Evolutionary conservation across 1,140 invertebrate species (phyloP).

Genomic region (Scaptomyza hsui): DNA sequence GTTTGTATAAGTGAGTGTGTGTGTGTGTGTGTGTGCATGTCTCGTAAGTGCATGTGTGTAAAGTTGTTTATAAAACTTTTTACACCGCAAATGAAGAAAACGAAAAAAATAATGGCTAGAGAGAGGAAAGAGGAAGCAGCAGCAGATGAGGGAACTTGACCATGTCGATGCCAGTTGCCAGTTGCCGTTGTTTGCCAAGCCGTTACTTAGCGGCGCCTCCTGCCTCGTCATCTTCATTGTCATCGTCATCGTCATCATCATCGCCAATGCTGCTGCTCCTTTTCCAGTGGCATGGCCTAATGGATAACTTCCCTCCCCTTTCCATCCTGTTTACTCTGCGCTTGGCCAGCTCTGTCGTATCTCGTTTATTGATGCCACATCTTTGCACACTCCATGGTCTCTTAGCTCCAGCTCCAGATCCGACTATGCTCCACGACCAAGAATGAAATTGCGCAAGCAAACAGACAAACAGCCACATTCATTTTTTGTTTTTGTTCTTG

Average conservation of each 20-base stretch:
- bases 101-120: slow-evolving; percentile 38
- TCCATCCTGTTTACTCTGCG: slow-evolving; percentile 44
- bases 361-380: slow-evolving; percentile 73
- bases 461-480: slow-evolving; percentile 56
- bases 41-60: slow-evolving; percentile 40
- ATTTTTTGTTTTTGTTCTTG: slow-evolving; percentile 29
- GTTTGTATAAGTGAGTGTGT: slow-evolving; percentile 38
- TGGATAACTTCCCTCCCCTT: slow-evolving; percentile 40
- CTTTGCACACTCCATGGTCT: slow-evolving; percentile 33
- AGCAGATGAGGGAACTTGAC: slow-evolving; percentile 64
- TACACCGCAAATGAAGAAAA: slow-evolving; percentile 55
- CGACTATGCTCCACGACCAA: not conserved
- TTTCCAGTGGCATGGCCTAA: slow-evolving; percentile 50
- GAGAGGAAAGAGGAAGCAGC: not conserved
- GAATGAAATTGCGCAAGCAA: slow-evolving; percentile 67
- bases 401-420: slow-evolving; percentile 25
- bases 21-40: slow-evolving; percentile 17
- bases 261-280: slow-evolving; percentile 47
- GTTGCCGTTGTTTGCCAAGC: slow-evolving; percentile 74
- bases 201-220: slow-evolving; percentile 53
- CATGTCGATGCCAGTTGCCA: slow-evolving; percentile 50
- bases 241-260: slow-evolving; percentile 28
- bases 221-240: slow-evolving; percentile 5
- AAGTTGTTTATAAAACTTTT: slow-evolving; percentile 76
- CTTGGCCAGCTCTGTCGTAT: slow-evolving; percentile 66